Evolutionary conservation across 2,797 vertebrate genomes (phyloP).

Genomic region (Phrynocephalus forsythii): DNA sequence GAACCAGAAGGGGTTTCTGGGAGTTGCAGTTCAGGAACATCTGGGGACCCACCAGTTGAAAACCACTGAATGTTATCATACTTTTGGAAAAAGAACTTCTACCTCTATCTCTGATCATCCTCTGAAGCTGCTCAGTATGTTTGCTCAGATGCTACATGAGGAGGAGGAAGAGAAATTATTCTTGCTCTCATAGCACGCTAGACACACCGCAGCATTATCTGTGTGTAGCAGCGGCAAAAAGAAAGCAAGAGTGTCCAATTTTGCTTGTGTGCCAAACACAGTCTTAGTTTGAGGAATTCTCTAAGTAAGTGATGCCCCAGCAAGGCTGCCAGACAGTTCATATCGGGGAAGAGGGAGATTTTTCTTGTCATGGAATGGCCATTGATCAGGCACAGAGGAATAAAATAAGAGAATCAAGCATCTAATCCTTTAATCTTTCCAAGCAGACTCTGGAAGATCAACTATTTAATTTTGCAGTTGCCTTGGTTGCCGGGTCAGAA

Average conservation of each 20-base stretch:
- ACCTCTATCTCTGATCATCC: not conserved
- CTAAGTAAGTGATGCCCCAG: not conserved
- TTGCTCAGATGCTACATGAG: not conserved
- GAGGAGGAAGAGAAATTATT: not conserved
- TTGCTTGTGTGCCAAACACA: not conserved
- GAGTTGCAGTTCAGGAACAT: no score
- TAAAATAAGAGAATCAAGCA: not conserved
- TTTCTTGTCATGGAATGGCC: not conserved
- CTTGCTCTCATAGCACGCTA: not conserved
- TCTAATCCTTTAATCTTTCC: not conserved
- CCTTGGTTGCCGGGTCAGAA: not conserved
- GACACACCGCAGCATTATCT: not conserved
- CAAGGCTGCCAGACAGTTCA: not conserved
- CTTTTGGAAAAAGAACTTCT: not conserved
- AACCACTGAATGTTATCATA: no score
- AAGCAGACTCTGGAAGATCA: not conserved
- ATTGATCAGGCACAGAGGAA: slow-evolving; percentile 5
- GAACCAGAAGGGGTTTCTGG: no score
- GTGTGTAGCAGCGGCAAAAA: not conserved
- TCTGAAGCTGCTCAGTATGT: not conserved
- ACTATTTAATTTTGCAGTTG: not conserved
- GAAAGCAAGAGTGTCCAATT: not conserved
- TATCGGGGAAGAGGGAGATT: not conserved
- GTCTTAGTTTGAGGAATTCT: not conserved
- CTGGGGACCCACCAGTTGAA: no score